Evolutionary conservation across 2,888 invertebrate genomes (phyloP).

Genomic region (Nephrotoma flavescens): DNA sequence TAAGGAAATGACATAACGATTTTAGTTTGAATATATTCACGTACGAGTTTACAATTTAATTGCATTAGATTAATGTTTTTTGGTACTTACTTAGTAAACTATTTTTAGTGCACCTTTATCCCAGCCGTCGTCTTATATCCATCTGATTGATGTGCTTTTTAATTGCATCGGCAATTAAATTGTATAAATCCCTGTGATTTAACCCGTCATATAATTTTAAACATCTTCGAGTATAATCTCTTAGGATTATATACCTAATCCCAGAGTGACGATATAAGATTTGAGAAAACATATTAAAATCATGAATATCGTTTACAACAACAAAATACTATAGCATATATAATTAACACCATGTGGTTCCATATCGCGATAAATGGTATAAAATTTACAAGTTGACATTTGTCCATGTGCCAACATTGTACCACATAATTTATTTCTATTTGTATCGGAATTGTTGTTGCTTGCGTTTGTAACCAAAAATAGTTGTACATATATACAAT

Average conservation of each 20-base stretch:
- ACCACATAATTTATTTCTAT: not conserved
- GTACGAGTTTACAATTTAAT: not conserved
- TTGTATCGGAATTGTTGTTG: not conserved
- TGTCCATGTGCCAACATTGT: not conserved
- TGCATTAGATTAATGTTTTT: not conserved
- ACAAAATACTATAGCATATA: not conserved
- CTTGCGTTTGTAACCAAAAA: not conserved
- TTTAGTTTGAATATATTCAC: not conserved
- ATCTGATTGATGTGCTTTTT: not conserved
- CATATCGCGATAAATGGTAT: not conserved
- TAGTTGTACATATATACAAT: not conserved
- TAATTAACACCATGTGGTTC: not conserved
- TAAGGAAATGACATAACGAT: not conserved
- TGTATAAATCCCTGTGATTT: not conserved
- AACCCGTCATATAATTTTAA: not conserved
- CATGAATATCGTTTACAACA: not conserved
- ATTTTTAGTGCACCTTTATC: not conserved
- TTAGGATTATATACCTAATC: not conserved
- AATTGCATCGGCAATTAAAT: not conserved
- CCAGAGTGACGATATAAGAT: not conserved
- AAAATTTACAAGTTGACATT: not conserved
- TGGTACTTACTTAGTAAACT: not conserved
- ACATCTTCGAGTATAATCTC: not conserved
- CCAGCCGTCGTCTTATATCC: not conserved
- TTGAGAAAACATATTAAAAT: not conserved